Evolutionary conservation across 2,888 invertebrate genomes (phyloP).

Genomic region (Cephus spinipes): DNA sequence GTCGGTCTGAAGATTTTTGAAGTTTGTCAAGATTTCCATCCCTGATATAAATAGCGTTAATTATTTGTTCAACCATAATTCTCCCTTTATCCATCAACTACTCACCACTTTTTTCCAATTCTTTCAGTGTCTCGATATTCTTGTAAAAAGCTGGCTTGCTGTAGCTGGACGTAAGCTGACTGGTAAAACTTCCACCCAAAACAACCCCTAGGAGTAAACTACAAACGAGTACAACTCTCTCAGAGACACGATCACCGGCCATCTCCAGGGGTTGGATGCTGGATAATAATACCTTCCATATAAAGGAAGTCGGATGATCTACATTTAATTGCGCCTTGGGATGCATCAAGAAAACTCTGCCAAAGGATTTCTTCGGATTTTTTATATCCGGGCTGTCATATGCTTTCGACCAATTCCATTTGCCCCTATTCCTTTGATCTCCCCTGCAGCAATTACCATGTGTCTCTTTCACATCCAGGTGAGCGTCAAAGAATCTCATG

Average conservation of each 20-base stretch:
- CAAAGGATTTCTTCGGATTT: neutral
- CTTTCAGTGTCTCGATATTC: slow-evolving; percentile 30
- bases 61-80: neutral
- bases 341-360: neutral
- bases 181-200: slow-evolving; percentile 34
- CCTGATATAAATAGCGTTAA: neutral
- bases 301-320: neutral
- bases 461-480: neutral
- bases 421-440: neutral
- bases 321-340: neutral
- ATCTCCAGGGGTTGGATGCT: neutral
- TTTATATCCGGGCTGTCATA: neutral
- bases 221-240: slow-evolving; percentile 30
- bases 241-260: slow-evolving; percentile 10
- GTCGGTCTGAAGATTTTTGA: slow-evolving; percentile 15
- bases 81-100: neutral
- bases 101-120: slow-evolving; percentile 32
- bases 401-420: neutral
- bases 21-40: slow-evolving; percentile 12
- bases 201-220: slow-evolving; percentile 32
- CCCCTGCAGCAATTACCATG: neutral
- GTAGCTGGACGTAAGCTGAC: slow-evolving; percentile 34
- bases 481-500: neutral
- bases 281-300: neutral
- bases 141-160: slow-evolving; percentile 28